These are phyloP conservation scores for Cepaea hortensis DNA, from an alignment of 2,888 invertebrate species.

Conservation along the genomic window DNA sequence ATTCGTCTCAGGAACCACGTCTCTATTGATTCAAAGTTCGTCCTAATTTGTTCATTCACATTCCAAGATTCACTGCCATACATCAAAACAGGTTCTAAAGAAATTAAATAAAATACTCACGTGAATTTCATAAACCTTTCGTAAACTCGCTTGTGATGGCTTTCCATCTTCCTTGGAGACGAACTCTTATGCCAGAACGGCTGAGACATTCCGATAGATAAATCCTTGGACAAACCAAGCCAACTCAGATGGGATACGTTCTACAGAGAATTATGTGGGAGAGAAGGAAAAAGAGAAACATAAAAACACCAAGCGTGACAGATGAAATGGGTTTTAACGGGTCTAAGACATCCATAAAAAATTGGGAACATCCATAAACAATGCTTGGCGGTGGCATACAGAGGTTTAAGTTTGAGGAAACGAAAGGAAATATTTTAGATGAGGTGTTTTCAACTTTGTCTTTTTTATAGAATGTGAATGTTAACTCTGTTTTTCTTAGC, in stretches of 20 bases:
- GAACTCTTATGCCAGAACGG: conserved; percentile 73
- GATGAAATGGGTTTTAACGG: not conserved
- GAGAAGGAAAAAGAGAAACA: not conserved
- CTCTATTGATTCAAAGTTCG: too few species aligned
- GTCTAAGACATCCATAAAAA: not conserved
- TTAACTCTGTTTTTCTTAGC: too few species aligned
- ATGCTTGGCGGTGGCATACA: too few species aligned
- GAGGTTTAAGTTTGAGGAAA: too few species aligned
- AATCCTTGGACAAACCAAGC: conserved; percentile 74
- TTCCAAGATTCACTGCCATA: too few species aligned
- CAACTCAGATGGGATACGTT: conserved; percentile 74
- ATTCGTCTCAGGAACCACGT: too few species aligned
- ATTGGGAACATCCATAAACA: too few species aligned
- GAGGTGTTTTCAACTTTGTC: too few species aligned
- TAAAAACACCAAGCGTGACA: not conserved
- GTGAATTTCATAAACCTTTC: conserved; percentile 73
- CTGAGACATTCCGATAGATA: conserved; percentile 70
- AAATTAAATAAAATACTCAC: conserved; percentile 55
- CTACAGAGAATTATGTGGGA: conserved; percentile 55
- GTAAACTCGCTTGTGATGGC: conserved; percentile 66
- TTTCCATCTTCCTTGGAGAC: conserved; percentile 63
- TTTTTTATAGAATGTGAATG: too few species aligned
- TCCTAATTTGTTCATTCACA: too few species aligned
- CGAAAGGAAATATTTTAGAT: too few species aligned
- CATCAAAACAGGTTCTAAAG: not conserved